Conservation (phyloP, 2,888 invertebrate genomes). For the Drosophila anceps region DNA sequence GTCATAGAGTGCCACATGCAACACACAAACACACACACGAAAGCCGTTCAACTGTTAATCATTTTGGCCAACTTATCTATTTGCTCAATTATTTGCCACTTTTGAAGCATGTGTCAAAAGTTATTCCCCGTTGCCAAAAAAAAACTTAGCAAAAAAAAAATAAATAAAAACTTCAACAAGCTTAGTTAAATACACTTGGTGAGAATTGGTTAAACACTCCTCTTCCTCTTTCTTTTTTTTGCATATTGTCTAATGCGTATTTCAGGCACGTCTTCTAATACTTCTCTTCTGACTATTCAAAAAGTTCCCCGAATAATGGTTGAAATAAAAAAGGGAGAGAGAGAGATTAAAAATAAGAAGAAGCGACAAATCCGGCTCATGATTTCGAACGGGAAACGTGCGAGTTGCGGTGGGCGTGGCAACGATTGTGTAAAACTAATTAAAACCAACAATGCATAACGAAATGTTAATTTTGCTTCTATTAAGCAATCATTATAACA, state of each 20-base stretch:
- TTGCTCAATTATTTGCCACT: conserved; percentile 44
- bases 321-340: not conserved
- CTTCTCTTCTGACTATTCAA: not conserved
- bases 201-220: conserved; percentile 26
- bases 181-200: conserved; percentile 8
- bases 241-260: conserved; percentile 8
- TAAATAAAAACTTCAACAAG: conserved; percentile 8
- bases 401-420: not conserved
- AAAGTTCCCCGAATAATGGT: conserved; percentile 39
- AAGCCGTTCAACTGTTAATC: conserved; percentile 23
- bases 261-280: conserved; percentile 17
- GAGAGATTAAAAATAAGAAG: conserved; percentile 9
- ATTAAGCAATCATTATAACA: conserved; percentile 29
- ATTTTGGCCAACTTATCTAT: conserved; percentile 26
- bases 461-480: conserved; percentile 21
- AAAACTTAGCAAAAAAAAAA: not conserved
- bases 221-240: not conserved
- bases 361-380: not conserved
- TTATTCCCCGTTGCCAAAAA: conserved; percentile 42
- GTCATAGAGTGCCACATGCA: conserved; percentile 29
- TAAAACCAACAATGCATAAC: conserved; percentile 17
- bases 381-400: conserved; percentile 1
- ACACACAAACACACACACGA: not conserved
- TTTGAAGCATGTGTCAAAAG: conserved; percentile 24
- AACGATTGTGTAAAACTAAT: conserved; percentile 23